Evolutionary conservation across 2,888 invertebrate genomes (phyloP), one percentile per base, ranked within the genome.

Genomic region (Nasonovia ribisnigri): DNA sequence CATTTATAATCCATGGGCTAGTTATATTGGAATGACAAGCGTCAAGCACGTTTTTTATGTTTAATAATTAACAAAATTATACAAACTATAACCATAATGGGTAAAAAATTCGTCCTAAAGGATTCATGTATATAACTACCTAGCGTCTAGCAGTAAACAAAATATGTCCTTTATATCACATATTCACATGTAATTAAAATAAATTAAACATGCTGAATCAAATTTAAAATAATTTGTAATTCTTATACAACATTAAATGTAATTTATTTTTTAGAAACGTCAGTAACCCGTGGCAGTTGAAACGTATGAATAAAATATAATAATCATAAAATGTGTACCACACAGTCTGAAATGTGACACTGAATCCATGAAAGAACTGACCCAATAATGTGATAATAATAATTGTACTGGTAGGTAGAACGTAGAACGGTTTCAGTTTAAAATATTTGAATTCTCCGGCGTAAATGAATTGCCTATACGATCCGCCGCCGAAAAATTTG

Each of bases 401-500:
- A 57, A 60, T 36, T 10, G 46, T 4, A n/a, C 0, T 42, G 36
- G 36, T 46, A 67, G 13, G 5, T 20, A 54, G 20, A 54, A 46
- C 42, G 3, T 20, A 54, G 3, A 54, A 67, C 42, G 29, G 43
- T 86, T 29, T 26, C 26, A 84, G 4, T 51, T 20, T 88, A 29
- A 91, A 84, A 84, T n/a, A 86, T 92, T 92, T 48, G 26, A 92
- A 60, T 88, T 88, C 92, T 88, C n/a, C 51, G 26, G 29, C 20
- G 92, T 77, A 88, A 88, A 77, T 92, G 1, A 88, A 92, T 92
- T 92, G 92, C 92, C 92, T 92, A 92, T 67, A 88, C 51, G 51
- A 24, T 77, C 88, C 92, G 92, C 92, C 92, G 92, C 92, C 88
- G 1, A 43, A 92, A 29, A 77, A 67, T 77, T 46, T 3, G 24